A percentile compares a stretch with the other conserved stretches of the same genome.
These are phyloP conservation scores for Oegoconia quadripuncta DNA, from an alignment of 2,888 invertebrate genomes.

Conservation along the genomic window DNA sequence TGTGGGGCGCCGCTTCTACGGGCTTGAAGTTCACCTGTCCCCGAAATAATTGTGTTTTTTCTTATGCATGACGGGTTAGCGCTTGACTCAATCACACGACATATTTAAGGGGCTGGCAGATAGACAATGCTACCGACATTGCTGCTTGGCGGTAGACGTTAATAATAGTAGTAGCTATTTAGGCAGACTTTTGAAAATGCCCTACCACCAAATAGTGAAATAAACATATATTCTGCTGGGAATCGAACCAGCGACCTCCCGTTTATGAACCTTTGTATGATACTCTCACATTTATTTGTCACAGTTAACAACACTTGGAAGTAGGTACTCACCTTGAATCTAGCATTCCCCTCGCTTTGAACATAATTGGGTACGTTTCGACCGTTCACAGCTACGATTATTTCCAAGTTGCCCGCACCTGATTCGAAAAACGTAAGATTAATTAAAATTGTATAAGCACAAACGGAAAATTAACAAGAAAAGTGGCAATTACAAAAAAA, in stretches of 20 bases:
- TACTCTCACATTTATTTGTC: no score
- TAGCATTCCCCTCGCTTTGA: slow-evolving; percentile 97
- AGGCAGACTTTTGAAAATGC: no score
- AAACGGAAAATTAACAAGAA: no score
- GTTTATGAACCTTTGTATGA: no score
- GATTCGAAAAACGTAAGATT: slow-evolving; percentile 27
- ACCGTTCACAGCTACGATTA: slow-evolving; percentile 97
- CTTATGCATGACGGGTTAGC: not conserved
- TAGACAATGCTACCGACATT: no score
- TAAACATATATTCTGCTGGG: no score
- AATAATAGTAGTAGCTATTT: no score
- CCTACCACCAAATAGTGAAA: no score
- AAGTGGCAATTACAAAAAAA: no score
- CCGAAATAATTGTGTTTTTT: not conserved
- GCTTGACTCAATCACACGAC: not conserved
- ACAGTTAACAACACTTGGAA: not conserved
- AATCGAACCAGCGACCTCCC: no score
- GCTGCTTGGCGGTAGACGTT: no score
- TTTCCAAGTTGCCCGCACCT: slow-evolving; percentile 97
- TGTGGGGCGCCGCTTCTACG: slow-evolving; percentile 94
- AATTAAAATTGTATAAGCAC: not conserved
- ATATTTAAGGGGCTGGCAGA: not conserved
- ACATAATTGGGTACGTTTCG: slow-evolving; percentile 99
- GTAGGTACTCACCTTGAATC: slow-evolving; percentile 84
- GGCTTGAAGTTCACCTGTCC: slow-evolving; percentile 94